Evolutionary conservation across 2,888 invertebrate species (phyloP).

Genomic region (Leptopterna dolabrata): DNA sequence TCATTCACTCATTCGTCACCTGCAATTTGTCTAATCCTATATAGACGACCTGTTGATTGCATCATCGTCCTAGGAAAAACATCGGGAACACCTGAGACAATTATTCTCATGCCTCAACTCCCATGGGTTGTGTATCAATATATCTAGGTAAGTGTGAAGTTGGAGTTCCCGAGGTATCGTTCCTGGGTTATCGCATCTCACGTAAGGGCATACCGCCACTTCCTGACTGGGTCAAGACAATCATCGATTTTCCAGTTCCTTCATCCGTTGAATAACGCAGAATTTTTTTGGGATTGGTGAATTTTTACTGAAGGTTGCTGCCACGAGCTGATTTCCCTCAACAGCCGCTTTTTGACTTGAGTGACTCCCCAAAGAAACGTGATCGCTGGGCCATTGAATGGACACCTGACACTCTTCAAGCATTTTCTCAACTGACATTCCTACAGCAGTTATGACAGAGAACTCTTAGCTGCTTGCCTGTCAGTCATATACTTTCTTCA

Average conservation of each 20-base stretch:
- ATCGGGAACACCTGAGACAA: constrained; percentile 57
- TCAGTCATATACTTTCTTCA: constrained; percentile 53
- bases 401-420: constrained; percentile 59
- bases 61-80: constrained; percentile 58
- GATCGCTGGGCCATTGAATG: constrained; percentile 61
- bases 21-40: constrained; percentile 61
- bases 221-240: constrained; percentile 64
- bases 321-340: constrained; percentile 49
- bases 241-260: constrained; percentile 61
- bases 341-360: constrained; percentile 42
- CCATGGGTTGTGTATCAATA: constrained; percentile 64
- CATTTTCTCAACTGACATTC: constrained; percentile 63
- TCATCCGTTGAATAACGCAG: constrained; percentile 47
- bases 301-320: constrained; percentile 57
- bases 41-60: constrained; percentile 63
- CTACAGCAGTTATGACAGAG: constrained; percentile 56
- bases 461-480: constrained; percentile 56
- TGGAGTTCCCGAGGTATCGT: constrained; percentile 61
- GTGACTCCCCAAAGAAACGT: constrained; percentile 53
- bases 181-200: constrained; percentile 63
- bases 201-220: constrained; percentile 64
- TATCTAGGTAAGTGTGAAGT: constrained; percentile 65
- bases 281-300: constrained; percentile 58
- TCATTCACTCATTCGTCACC: constrained; percentile 57
- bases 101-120: constrained; percentile 61